A percentile compares a stretch with the other conserved stretches of the same genome.
These are phyloP conservation scores for Notothenia coriiceps DNA, from an alignment of 2,113 vertebrate genomes.

Conservation along the genomic window DNA sequence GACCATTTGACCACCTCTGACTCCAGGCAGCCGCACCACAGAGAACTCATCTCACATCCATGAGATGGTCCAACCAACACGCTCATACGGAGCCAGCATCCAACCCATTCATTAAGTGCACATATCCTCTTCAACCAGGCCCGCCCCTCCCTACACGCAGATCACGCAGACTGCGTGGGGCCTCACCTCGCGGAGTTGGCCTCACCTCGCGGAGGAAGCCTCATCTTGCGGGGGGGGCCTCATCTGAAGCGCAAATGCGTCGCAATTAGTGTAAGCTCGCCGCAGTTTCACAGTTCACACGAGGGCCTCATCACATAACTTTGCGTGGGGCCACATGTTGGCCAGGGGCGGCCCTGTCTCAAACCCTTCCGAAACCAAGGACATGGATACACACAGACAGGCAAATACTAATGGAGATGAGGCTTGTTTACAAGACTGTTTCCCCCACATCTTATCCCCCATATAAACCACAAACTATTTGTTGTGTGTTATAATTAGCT, in stretches of 20 bases:
- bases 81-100: slow-evolving; percentile 10
- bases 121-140: slow-evolving; percentile 12
- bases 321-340: too few species aligned
- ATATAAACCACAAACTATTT: not conserved
- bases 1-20: slow-evolving; percentile 64
- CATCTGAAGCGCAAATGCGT: too few species aligned
- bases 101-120: slow-evolving; percentile 20
- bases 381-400: slow-evolving; percentile 17
- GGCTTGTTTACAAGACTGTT: slow-evolving; percentile 10
- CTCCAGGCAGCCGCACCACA: slow-evolving; percentile 51
- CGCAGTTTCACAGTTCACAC: too few species aligned
- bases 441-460: not conserved
- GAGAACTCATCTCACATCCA: slow-evolving; percentile 32
- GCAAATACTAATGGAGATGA: slow-evolving; percentile 11
- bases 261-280: too few species aligned
- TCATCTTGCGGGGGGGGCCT: too few species aligned
- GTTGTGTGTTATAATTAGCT: not conserved
- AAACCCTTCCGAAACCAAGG: slow-evolving; percentile 1
- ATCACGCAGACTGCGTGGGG: too few species aligned
- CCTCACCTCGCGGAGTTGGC: too few species aligned
- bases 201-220: too few species aligned
- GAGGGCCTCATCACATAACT: too few species aligned
- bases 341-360: not conserved
- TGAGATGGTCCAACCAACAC: slow-evolving; percentile 31
- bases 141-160: too few species aligned